Evolutionary conservation across 2,797 vertebrate genomes (phyloP), one percentile per base, ranked within the genome.

Genomic region (Acipenser oxyrinchus): DNA sequence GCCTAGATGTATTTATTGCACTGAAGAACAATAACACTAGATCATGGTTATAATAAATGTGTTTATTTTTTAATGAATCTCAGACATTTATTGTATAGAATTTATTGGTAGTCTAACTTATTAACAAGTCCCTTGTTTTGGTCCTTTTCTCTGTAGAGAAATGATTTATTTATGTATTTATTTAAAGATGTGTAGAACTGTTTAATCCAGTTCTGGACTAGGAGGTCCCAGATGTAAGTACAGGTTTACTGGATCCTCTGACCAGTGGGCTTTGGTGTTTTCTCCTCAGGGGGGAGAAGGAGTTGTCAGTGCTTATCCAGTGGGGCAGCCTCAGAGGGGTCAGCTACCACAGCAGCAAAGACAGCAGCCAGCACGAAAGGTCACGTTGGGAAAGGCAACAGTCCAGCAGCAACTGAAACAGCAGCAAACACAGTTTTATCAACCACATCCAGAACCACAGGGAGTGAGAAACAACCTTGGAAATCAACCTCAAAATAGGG

Each of bases 351-450:
- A 15, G 10, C 88, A 89, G 69, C 81, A 71, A 62, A 84, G 83
- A 79, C 90, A 82, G 78, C 85, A 86, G 64, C 77, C 90, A 68
- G 81, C 90, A 68, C 88, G 95, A 82, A 98, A 95, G 89, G 92
- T 98, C 76, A 94, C 93, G 12, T 82, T 96, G 85, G 88, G 86
- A 74, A 87, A 86, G 69, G 83, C 83, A 68, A 69, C 81, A 49
- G 80, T 75, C 49, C 87, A 86, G 72, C 90, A 83, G 69, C 86
- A 86, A 72, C 89, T 86, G 70, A 86, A 78, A 76, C 81, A 80
- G n/a, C 64, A 72, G 37, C 76, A 50, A 51, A 72, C 53, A 1
- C 10, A 55, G n/a, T 55, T 55, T 55, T 55, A 69, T 77, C 75
- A 66, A 52, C 74, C 68, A 63, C 74, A 66, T 59, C 53, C 81